These are phyloP conservation scores for Myanophis thanlyinensis DNA, from an alignment of 2,113 vertebrate genomes.

Conservation along the genomic window DNA sequence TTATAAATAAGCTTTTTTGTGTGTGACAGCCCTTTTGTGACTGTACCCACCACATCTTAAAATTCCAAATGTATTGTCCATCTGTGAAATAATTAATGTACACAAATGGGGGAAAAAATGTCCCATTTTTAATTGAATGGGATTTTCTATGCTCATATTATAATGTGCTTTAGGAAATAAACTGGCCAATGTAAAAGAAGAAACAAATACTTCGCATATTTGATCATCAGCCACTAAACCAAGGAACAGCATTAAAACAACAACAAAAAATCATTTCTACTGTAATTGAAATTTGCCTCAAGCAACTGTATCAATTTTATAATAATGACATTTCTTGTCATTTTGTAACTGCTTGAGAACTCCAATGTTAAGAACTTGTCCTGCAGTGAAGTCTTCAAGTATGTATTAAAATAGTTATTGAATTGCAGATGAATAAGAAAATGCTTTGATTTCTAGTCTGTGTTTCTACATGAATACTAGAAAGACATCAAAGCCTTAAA, in stretches of 20 bases:
- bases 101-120: neutral
- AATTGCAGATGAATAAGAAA: neutral
- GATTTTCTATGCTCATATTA: neutral
- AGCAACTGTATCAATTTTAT: neutral
- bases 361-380: neutral
- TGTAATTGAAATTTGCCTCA: neutral
- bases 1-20: neutral
- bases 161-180: neutral
- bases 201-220: neutral
- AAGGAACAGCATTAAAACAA: neutral
- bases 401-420: constrained; percentile 22
- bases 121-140: neutral
- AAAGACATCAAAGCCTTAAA: constrained; percentile 5
- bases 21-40: neutral
- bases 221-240: neutral
- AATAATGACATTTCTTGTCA: neutral
- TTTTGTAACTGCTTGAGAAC: neutral
- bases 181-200: neutral
- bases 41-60: neutral
- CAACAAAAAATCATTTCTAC: neutral
- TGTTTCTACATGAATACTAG: neutral
- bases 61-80: neutral
- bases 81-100: neutral
- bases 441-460: neutral
- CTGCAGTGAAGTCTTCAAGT: neutral